These are phyloP conservation scores for Orientallactaga bullata DNA, from an alignment of 2,113 vertebrate genomes.

Conservation along the genomic window DNA sequence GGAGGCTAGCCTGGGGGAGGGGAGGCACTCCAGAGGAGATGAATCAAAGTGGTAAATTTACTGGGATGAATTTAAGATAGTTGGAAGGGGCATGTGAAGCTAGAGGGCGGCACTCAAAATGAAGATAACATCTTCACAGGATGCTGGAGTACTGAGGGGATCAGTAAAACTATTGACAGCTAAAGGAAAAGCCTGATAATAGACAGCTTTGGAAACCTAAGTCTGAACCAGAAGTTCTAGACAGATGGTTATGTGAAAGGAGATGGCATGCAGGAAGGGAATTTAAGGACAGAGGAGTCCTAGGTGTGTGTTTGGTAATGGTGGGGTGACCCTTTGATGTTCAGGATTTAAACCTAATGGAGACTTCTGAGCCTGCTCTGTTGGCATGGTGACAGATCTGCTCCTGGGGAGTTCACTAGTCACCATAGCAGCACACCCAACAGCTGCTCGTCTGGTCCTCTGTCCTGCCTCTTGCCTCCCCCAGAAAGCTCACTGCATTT, in stretches of 20 bases:
- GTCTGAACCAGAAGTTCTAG: not conserved
- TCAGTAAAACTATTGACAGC: not conserved
- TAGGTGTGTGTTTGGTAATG: not conserved
- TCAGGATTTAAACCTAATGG: not conserved
- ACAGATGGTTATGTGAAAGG: not conserved
- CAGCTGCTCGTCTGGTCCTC: not conserved
- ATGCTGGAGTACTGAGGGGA: not conserved
- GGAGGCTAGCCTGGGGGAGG: no score
- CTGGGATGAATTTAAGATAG: not conserved
- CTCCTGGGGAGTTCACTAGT: not conserved
- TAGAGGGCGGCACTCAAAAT: not conserved
- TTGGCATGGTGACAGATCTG: not conserved
- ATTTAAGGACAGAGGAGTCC: not conserved
- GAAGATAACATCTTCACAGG: not conserved
- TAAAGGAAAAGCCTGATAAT: not conserved
- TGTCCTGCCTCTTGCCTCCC: not conserved
- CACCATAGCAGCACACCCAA: not conserved
- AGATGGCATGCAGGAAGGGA: not conserved
- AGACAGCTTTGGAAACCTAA: not conserved
- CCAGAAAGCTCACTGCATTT: slow-evolving; percentile 17
- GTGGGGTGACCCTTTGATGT: not conserved
- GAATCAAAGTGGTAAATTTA: not conserved
- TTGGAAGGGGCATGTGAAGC: not conserved
- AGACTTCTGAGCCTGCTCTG: not conserved
- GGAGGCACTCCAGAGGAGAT: not conserved